A percentile compares a stretch with the other conserved stretches of the same genome.
Evolutionary conservation across 2,888 invertebrate genomes (phyloP).

Genomic region (Oxyteleia sp.): DNA sequence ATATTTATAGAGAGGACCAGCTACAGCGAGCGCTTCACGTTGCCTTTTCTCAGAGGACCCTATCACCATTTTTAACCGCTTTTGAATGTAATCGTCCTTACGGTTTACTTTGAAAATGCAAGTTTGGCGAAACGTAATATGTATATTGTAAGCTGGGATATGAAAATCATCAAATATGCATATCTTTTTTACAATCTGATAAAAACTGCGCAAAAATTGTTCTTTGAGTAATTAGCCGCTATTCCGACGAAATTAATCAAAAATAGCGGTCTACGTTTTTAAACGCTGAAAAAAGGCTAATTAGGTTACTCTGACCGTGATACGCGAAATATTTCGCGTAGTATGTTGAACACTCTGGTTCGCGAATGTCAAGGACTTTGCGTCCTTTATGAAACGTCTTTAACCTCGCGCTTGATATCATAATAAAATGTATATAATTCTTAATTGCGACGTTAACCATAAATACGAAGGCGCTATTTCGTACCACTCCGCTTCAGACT

Average conservation of each 20-base stretch:
- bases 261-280: slow-evolving; percentile 27
- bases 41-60: slow-evolving; percentile 67
- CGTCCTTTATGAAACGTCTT: slow-evolving; percentile 13
- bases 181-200: slow-evolving; percentile 54
- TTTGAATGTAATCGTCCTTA: slow-evolving; percentile 71
- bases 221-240: slow-evolving; percentile 49
- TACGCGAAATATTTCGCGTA: slow-evolving; percentile 14
- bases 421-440: slow-evolving; percentile 31
- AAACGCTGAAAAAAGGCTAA: slow-evolving; percentile 27
- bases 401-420: neutral
- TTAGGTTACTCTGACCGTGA: slow-evolving; percentile 39
- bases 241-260: slow-evolving; percentile 47
- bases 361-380: neutral
- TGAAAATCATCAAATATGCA: slow-evolving; percentile 54
- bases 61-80: slow-evolving; percentile 72
- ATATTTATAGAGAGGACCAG: slow-evolving; percentile 81
- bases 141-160: slow-evolving; percentile 56
- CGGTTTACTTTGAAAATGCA: slow-evolving; percentile 70
- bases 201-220: slow-evolving; percentile 38
- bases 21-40: slow-evolving; percentile 49
- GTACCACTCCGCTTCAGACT: slow-evolving; percentile 30
- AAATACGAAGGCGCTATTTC: slow-evolving; percentile 43
- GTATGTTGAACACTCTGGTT: slow-evolving; percentile 2
- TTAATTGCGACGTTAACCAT: slow-evolving; percentile 48
- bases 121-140: slow-evolving; percentile 58